phyloP scores from a whole-genome alignment of 2,888 invertebrate species.

The Phaonia tiefii region DNA sequence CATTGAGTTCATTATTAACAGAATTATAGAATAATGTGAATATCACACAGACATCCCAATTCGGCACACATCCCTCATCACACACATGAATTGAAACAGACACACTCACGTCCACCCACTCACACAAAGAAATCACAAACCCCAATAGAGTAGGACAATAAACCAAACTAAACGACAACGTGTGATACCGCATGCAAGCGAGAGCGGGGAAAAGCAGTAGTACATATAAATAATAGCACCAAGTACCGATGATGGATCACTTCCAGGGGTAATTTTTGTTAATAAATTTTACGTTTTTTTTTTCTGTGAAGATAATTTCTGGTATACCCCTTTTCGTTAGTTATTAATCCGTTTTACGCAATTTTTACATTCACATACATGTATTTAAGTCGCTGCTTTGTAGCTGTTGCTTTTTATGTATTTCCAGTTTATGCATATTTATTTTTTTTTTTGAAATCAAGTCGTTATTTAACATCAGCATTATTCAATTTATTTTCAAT shows the following conservation, averaged over 20 bases:
- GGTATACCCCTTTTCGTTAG: not conserved
- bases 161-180: constrained; percentile 4
- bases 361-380: too few relatives aligned
- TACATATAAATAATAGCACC: constrained; percentile 42
- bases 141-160: constrained; percentile 34
- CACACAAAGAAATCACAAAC: constrained; percentile 4
- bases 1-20: constrained; percentile 62
- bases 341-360: not conserved
- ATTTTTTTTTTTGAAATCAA: not conserved
- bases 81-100: constrained; percentile 18
- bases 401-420: too few relatives aligned
- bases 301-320: not conserved
- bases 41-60: constrained; percentile 1
- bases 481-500: not conserved
- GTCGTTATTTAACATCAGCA: not conserved
- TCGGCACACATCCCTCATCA: constrained; percentile 3
- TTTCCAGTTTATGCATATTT: not conserved
- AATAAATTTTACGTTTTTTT: constrained; percentile 69
- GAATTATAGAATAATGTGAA: constrained; percentile 29
- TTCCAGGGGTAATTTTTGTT: constrained; percentile 77
- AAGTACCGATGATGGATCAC: constrained; percentile 75
- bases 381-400: too few relatives aligned
- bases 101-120: constrained; percentile 9
- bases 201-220: not conserved
- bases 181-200: not conserved